Evolutionary conservation across 2,113 vertebrate genomes (phyloP).

Genomic region (Alouatta palliata): DNA sequence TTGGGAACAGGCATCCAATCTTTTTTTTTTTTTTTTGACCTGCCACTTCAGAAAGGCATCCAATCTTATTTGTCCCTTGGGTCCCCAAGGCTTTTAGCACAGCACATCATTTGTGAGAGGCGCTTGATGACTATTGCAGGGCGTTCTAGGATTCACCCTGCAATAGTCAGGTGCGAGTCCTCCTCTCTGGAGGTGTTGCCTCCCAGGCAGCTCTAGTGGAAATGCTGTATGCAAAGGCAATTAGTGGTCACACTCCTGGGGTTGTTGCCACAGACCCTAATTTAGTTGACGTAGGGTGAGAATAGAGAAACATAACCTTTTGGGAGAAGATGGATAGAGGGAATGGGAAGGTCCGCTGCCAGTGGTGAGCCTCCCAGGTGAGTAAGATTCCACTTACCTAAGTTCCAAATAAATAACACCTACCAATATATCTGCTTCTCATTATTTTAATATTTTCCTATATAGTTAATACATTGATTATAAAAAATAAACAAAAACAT

Average conservation of each 20-base stretch:
- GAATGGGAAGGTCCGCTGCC: too few species aligned
- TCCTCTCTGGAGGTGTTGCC: neutral
- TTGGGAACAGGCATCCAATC: neutral
- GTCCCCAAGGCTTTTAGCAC: neutral
- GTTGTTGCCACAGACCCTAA: neutral
- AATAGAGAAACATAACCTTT: neutral
- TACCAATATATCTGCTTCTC: neutral
- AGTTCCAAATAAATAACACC: neutral
- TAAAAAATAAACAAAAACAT: neutral
- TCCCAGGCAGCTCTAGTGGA: neutral
- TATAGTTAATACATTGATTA: neutral
- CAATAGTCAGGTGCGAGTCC: neutral
- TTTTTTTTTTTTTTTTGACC: too few species aligned
- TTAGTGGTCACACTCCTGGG: neutral
- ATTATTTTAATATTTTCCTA: neutral
- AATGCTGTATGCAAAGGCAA: neutral
- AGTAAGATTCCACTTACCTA: neutral
- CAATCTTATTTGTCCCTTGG: neutral
- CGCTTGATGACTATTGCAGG: neutral
- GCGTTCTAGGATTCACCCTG: neutral
- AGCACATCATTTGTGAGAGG: neutral
- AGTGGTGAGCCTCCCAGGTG: too few species aligned
- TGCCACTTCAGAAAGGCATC: neutral
- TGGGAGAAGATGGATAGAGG: neutral
- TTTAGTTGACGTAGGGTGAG: neutral